Conservation (phyloP, 2,888 invertebrate species). For the Ormyrus rosae region DNA sequence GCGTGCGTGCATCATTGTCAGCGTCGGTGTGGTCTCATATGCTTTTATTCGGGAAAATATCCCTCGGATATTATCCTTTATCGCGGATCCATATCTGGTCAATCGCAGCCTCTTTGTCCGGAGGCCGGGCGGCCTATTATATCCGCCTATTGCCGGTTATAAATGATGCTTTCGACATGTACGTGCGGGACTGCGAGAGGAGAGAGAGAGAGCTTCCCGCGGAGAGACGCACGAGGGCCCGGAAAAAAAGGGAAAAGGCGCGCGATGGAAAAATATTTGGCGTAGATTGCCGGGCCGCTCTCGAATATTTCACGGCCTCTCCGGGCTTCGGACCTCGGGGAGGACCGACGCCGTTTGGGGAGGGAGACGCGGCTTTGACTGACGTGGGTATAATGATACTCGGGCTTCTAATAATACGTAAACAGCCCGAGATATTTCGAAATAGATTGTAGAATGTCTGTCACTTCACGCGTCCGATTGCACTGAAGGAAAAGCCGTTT, state of each 20-base stretch:
- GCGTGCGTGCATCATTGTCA: conserved; percentile 22
- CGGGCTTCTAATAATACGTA: conserved; percentile 23
- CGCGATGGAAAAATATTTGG: conserved; percentile 53
- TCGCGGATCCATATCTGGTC: conserved; percentile 43
- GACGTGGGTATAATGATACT: conserved; percentile 73
- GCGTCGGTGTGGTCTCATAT: conserved; percentile 21
- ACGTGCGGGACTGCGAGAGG: not conserved
- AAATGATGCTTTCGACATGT: conserved; percentile 64
- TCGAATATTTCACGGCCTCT: conserved; percentile 55
- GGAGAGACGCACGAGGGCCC: no score
- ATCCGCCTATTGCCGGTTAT: conserved; percentile 59
- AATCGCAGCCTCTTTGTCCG: conserved; percentile 35
- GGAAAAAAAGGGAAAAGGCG: not conserved
- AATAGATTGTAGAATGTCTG: not conserved
- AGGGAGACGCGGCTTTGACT: conserved; percentile 66
- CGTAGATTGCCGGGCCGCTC: conserved; percentile 60
- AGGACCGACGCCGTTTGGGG: not conserved
- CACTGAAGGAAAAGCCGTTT: not conserved
- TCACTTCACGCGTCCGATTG: not conserved
- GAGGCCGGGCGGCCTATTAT: not conserved
- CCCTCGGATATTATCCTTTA: conserved; percentile 16
- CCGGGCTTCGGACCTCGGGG: conserved; percentile 1
- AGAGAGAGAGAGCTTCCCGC: not conserved
- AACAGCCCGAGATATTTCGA: not conserved
- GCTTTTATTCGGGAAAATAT: not conserved